Conservation (phyloP, 2,888 invertebrate species). For the Dasysyrphus albostriatus region DNA sequence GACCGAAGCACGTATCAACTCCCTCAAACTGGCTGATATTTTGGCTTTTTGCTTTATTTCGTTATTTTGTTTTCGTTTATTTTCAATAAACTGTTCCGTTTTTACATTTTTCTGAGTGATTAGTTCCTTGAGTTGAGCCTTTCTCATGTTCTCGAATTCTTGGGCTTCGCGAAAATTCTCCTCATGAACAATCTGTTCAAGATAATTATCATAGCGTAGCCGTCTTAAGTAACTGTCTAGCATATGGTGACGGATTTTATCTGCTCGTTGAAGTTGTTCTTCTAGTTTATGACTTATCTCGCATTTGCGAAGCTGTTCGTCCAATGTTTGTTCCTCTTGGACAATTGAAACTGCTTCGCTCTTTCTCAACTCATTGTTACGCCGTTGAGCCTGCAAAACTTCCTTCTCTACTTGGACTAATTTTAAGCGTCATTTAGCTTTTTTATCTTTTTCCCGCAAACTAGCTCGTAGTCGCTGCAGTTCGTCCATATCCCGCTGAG, state of each 20-base stretch:
- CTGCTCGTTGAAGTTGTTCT: slow-evolving; percentile 81
- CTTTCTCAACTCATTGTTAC: slow-evolving; percentile 81
- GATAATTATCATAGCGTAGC: slow-evolving; percentile 81
- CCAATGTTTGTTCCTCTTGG: slow-evolving; percentile 81
- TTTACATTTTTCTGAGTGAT: slow-evolving; percentile 81
- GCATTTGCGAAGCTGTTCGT: slow-evolving; percentile 81
- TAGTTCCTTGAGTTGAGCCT: slow-evolving; percentile 79
- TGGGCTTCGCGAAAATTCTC: slow-evolving; percentile 82
- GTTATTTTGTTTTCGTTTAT: slow-evolving; percentile 79
- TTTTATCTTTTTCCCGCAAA: slow-evolving; percentile 81
- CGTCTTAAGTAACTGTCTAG: slow-evolving; percentile 81
- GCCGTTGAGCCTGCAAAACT: slow-evolving; percentile 80
- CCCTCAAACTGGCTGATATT: slow-evolving; percentile 82
- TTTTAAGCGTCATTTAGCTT: slow-evolving; percentile 80
- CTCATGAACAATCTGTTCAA: slow-evolving; percentile 82
- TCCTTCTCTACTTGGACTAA: slow-evolving; percentile 80
- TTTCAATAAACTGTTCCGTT: slow-evolving; percentile 81
- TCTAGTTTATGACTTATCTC: slow-evolving; percentile 81
- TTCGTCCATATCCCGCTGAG: slow-evolving; percentile 81
- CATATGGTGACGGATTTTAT: slow-evolving; percentile 79
- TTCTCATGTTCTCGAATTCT: slow-evolving; percentile 79
- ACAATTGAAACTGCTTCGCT: slow-evolving; percentile 80
- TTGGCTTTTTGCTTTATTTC: slow-evolving; percentile 81
- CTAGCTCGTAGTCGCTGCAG: slow-evolving; percentile 80
- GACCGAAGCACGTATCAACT: slow-evolving; percentile 82